Evolutionary conservation across 2,888 invertebrate species (phyloP).

Genomic region (Scaptomyza parva): DNA sequence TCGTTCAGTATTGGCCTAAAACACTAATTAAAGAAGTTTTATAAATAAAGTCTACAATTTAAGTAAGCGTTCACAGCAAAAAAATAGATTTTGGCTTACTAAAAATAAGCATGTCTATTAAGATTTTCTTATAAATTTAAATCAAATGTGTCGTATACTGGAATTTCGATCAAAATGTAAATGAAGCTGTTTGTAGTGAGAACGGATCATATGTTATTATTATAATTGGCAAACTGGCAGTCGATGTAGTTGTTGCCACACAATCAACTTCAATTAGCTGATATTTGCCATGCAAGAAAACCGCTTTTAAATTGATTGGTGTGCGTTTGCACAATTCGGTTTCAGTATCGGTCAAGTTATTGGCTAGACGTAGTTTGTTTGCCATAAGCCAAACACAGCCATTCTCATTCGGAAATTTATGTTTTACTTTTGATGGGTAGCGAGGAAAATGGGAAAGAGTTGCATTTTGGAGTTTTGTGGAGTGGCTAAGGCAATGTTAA

Average conservation of each 20-base stretch:
- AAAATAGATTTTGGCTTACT: no score
- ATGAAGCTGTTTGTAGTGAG: neutral
- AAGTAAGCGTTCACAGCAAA: no score
- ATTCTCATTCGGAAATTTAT: slow-evolving; percentile 12
- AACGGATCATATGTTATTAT: neutral
- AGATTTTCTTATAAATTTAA: no score
- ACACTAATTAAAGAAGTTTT: no score
- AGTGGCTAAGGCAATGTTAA: slow-evolving; percentile 41
- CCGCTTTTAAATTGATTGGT: slow-evolving; percentile 5
- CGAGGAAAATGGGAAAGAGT: neutral
- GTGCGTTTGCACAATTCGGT: slow-evolving; percentile 6
- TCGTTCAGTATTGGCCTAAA: no score
- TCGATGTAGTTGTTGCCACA: neutral
- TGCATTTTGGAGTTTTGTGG: slow-evolving; percentile 7
- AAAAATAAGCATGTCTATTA: no score
- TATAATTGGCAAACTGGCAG: neutral
- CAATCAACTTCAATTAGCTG: slow-evolving; percentile 19
- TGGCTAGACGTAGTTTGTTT: slow-evolving; percentile 45
- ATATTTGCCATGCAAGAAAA: neutral
- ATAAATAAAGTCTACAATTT: no score
- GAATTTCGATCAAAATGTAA: neutral
- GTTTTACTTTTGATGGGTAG: neutral
- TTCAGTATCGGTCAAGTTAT: slow-evolving; percentile 28
- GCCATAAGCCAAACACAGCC: slow-evolving; percentile 1
- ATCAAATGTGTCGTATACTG: neutral